These are phyloP conservation scores for Xanthorhoe spadicearia DNA, from an alignment of 2,888 invertebrate species.

Conservation along the genomic window DNA sequence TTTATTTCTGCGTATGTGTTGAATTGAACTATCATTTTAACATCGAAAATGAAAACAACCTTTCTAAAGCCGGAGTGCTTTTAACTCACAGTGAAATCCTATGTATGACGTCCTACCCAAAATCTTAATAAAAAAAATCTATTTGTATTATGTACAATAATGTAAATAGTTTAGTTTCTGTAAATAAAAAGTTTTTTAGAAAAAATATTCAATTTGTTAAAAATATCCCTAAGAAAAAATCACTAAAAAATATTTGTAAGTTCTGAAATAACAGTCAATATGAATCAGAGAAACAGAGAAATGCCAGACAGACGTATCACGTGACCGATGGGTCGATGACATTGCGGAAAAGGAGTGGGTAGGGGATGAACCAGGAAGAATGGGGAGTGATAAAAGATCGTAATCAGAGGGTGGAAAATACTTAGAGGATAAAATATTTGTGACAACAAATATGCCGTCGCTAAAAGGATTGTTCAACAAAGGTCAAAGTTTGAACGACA, in stretches of 20 bases:
- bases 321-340: conserved; percentile 19
- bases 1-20: too few species aligned
- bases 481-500: neutral
- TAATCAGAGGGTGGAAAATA: neutral
- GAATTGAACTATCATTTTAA: too few species aligned
- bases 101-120: too few species aligned
- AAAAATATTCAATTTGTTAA: too few species aligned
- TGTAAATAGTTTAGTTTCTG: too few species aligned
- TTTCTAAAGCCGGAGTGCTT: too few species aligned
- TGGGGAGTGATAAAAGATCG: neutral
- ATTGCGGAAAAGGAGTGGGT: conserved; percentile 19
- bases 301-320: conserved; percentile 4
- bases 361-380: conserved; percentile 10
- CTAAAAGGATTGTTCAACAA: neutral
- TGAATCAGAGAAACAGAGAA: neutral
- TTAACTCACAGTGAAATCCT: too few species aligned
- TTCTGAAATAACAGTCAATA: neutral
- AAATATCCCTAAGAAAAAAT: too few species aligned
- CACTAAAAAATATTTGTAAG: neutral
- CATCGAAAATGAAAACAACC: too few species aligned
- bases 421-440: neutral
- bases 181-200: too few species aligned
- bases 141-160: too few species aligned
- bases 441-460: neutral
- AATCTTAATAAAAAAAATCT: too few species aligned